A percentile compares a stretch with the other conserved stretches of the same genome.
These are phyloP conservation scores for Crenichthys baileyi DNA, from an alignment of 2,797 vertebrate species.

Conservation along the genomic window DNA sequence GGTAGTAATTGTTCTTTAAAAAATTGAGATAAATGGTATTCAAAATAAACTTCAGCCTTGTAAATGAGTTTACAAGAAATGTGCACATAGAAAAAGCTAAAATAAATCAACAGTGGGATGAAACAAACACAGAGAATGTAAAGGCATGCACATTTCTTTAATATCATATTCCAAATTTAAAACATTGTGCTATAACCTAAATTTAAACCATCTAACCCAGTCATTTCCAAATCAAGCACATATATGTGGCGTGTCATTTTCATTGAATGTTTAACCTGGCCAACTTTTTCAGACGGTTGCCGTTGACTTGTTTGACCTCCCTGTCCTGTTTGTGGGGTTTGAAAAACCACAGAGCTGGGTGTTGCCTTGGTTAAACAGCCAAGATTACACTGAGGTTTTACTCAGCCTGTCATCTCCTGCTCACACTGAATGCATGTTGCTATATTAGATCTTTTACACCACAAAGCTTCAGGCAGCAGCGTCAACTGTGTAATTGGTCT, in stretches of 20 bases:
- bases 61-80: background rate
- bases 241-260: background rate
- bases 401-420: slow-evolving; percentile 69
- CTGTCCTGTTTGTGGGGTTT: slow-evolving; percentile 30
- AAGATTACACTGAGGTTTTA: slow-evolving; percentile 65
- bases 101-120: background rate
- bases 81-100: background rate
- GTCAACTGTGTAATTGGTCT: slow-evolving; percentile 60
- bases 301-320: slow-evolving; percentile 31
- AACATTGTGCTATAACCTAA: background rate
- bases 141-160: background rate
- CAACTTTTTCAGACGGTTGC: slow-evolving; percentile 5
- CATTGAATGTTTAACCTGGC: slow-evolving; percentile 13
- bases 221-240: slow-evolving; percentile 11
- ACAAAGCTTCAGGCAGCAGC: slow-evolving; percentile 39
- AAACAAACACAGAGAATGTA: background rate
- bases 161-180: background rate
- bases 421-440: slow-evolving; percentile 46
- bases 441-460: slow-evolving; percentile 64
- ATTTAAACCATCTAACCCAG: background rate
- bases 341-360: slow-evolving; percentile 54
- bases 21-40: background rate
- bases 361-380: slow-evolving; percentile 65
- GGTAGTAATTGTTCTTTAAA: background rate
- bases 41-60: background rate